Evolutionary conservation across 2,113 vertebrate species (phyloP).

Genomic region (Antennarius striatus): DNA sequence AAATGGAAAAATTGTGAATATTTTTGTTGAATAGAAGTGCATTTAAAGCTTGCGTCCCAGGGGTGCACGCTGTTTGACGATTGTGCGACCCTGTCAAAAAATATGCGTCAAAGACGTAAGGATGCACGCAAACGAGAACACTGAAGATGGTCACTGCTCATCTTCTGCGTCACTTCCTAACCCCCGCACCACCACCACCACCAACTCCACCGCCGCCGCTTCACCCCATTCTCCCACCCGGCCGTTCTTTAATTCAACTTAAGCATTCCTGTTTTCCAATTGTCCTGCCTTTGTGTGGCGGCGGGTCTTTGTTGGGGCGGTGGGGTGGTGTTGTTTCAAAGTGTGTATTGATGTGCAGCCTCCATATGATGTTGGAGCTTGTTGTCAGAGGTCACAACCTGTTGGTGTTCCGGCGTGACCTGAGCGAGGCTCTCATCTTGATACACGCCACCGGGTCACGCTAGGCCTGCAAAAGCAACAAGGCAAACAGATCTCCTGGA

Average conservation of each 20-base stretch:
- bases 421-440: conserved; percentile 79
- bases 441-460: conserved; percentile 79
- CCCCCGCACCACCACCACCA: conserved; percentile 12
- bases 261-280: conserved; percentile 79
- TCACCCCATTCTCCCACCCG: conserved; percentile 20
- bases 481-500: conserved; percentile 84
- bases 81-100: too few relatives aligned
- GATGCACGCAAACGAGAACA: too few relatives aligned
- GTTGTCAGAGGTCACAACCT: conserved; percentile 80
- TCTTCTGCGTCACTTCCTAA: conserved; percentile 75
- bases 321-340: conserved; percentile 56
- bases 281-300: conserved; percentile 75
- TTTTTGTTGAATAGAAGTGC: too few relatives aligned
- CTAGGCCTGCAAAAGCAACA: conserved; percentile 82
- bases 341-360: conserved; percentile 61
- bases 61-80: too few relatives aligned
- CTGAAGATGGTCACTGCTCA: conserved; percentile 62
- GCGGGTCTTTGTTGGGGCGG: conserved; percentile 52
- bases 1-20: too few relatives aligned
- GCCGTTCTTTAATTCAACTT: conserved; percentile 65
- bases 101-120: too few relatives aligned
- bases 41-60: too few relatives aligned
- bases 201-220: conserved; percentile 11
- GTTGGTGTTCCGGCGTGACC: conserved; percentile 77
- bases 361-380: conserved; percentile 70